A percentile compares a stretch with the other conserved stretches of the same genome.
These are phyloP conservation scores for Sebastes alutus DNA, from an alignment of 2,797 vertebrate species.

Conservation along the genomic window DNA sequence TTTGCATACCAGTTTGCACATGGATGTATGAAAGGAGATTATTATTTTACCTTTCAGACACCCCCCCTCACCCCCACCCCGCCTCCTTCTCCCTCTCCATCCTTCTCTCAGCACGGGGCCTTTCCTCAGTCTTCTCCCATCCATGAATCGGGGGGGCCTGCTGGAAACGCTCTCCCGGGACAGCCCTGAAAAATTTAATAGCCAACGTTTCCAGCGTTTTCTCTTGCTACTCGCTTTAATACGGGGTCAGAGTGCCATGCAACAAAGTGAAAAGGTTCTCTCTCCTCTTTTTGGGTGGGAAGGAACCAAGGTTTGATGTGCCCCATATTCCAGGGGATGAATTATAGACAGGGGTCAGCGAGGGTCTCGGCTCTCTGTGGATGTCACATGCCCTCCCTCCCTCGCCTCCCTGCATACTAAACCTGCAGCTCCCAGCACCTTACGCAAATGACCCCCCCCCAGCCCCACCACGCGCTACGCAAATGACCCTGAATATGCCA, in stretches of 20 bases:
- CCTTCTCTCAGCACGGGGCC: slow-evolving; percentile 29
- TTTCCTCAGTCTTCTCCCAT: slow-evolving; percentile 44
- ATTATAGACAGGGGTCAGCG: slow-evolving; percentile 86
- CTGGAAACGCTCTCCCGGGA: slow-evolving; percentile 68
- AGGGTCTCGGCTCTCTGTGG: slow-evolving; percentile 81
- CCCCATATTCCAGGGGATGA: slow-evolving; percentile 81
- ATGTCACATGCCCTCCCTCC: slow-evolving; percentile 78
- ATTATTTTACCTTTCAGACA: neutral
- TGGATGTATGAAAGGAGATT: neutral
- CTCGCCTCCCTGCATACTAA: slow-evolving; percentile 81
- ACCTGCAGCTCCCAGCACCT: slow-evolving; percentile 62
- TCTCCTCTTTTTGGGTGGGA: slow-evolving; percentile 76
- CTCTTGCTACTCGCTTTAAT: slow-evolving; percentile 79
- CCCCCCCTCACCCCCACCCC: neutral
- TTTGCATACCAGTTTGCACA: slow-evolving; percentile 18
- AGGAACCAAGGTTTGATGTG: slow-evolving; percentile 69
- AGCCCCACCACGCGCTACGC: slow-evolving; percentile 49
- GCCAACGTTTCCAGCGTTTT: slow-evolving; percentile 66
- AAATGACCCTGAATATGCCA: slow-evolving; percentile 79
- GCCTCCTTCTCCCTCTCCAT: neutral
- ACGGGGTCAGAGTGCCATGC: slow-evolving; percentile 80
- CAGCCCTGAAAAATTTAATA: slow-evolving; percentile 83
- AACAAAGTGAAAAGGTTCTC: slow-evolving; percentile 77
- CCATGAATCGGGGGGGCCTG: slow-evolving; percentile 45
- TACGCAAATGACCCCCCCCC: slow-evolving; percentile 69